phyloP scores from a whole-genome alignment of 2,797 vertebrate species.

The Peromyscus nudipes region DNA sequence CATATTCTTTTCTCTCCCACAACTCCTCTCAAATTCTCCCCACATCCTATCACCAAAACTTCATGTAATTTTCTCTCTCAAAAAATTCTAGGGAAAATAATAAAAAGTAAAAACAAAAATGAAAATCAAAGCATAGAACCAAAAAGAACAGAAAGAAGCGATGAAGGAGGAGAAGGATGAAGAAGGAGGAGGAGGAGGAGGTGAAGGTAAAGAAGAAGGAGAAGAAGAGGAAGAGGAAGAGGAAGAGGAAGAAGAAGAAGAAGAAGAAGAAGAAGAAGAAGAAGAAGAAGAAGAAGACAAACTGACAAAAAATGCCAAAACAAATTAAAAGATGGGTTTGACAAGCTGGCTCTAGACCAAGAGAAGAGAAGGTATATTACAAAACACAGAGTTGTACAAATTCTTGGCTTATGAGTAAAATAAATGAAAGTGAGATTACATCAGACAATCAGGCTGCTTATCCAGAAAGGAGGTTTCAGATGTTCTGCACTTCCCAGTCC shows the following conservation, averaged over 20 bases:
- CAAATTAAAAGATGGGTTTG: not conserved
- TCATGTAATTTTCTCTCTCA: not conserved
- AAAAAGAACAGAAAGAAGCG: not conserved
- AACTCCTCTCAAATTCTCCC: too few relatives aligned
- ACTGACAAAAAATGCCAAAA: not conserved
- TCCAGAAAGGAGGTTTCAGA: not conserved
- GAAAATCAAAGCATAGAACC: too few relatives aligned
- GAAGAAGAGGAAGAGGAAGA: too few relatives aligned
- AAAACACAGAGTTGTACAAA: conserved; percentile 25
- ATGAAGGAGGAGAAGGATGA: too few relatives aligned
- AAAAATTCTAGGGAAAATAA: not conserved
- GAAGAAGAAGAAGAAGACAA: too few relatives aligned
- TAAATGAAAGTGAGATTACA: not conserved
- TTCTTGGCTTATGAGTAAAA: not conserved
- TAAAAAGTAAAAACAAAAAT: not conserved
- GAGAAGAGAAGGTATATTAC: not conserved
- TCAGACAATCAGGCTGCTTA: not conserved
- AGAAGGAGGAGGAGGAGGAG: not conserved
- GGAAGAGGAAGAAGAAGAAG: too few relatives aligned
- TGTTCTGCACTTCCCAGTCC: not conserved
- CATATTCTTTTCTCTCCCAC: not conserved
- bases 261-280: not conserved
- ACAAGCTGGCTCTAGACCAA: not conserved
- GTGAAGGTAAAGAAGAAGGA: not conserved
- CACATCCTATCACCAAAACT: not conserved